Percentiles rank a stretch among this genome's conserved stretches.
These are phyloP conservation scores for Tenodera sinensis DNA, from an alignment of 2,888 invertebrate species.

Conservation along the genomic window DNA sequence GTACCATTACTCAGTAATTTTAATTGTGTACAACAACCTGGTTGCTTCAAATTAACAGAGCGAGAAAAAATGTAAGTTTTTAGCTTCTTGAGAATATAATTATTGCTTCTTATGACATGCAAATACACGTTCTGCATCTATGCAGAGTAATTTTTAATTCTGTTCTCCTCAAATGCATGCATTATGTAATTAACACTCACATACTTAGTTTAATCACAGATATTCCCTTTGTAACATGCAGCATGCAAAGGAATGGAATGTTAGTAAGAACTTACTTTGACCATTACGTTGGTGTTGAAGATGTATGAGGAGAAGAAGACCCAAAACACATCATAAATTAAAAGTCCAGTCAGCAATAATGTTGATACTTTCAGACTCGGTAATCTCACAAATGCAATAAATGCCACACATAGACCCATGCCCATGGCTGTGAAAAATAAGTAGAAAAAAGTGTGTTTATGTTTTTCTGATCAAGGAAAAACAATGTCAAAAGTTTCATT, in stretches of 20 bases:
- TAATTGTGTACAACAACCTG: too few species aligned
- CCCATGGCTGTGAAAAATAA: conserved; percentile 74
- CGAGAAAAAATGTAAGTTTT: too few species aligned
- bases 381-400: conserved; percentile 92
- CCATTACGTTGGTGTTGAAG: conserved; percentile 98
- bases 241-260: background rate
- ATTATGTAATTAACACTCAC: background rate
- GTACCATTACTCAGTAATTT: too few species aligned
- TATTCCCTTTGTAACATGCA: background rate
- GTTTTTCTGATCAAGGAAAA: background rate
- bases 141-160: background rate
- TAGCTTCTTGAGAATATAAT: too few species aligned
- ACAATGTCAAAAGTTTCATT: background rate
- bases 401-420: conserved; percentile 96
- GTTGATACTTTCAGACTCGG: conserved; percentile 96
- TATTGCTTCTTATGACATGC: too few species aligned
- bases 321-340: conserved; percentile 98
- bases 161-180: background rate
- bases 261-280: conserved; percentile 66
- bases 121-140: background rate
- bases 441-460: background rate
- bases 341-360: conserved; percentile 83
- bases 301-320: conserved; percentile 98
- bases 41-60: too few species aligned
- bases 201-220: background rate